Evolutionary conservation across 30 jellyfish, hydroid and myxozoan species (phyloP), one percentile per base, ranked within the genome.

Genomic region (Aurelia sp.): DNA sequence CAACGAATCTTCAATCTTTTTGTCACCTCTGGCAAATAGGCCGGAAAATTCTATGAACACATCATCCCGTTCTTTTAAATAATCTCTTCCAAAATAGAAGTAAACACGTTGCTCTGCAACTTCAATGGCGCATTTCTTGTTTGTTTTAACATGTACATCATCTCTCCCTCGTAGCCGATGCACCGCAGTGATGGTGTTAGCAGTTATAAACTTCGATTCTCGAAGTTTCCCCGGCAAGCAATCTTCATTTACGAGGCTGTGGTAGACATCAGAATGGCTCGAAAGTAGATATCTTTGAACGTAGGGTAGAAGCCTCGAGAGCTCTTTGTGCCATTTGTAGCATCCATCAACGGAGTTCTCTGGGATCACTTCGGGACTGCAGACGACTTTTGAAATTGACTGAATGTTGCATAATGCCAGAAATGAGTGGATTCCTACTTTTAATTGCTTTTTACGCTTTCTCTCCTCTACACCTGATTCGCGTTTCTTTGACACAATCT

Each of bases 301-400:
- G 57, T 47, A 71, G 18, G 90, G 96, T 11, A 82, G 52, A 15
- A 85, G 61, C 57, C 23, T 66, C 16, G 80, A 57, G 7, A 91
- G 77, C 18, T 51, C 66, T 50, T 57, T 22, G 4, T 91, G 85
- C 98, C 98, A 91, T 30, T 84, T 47, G 62, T 21, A 53, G 71
- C 90, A 91, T 7, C 98, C 98, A 11, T 61, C 64, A 20, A 40
- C 74, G 4, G 60, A 22, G 76, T 59, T 74, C 55, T 63, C 90
- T 22, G 98, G 80, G 31, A 33, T 40, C 10, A 86, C 78, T 15
- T 68, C 93, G 10, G 93, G 92, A n/a, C 73, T 79, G 15, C 79
- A 63, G 18, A 40, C 74, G 47, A 86, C 81, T 19, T 69, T 71
- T 8, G 90, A 84, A 7, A 91, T 33, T 4, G 76, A 3, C 0